Conservation (phyloP, 1,140 invertebrate genomes). For the Lepidurus packardi region DNA sequence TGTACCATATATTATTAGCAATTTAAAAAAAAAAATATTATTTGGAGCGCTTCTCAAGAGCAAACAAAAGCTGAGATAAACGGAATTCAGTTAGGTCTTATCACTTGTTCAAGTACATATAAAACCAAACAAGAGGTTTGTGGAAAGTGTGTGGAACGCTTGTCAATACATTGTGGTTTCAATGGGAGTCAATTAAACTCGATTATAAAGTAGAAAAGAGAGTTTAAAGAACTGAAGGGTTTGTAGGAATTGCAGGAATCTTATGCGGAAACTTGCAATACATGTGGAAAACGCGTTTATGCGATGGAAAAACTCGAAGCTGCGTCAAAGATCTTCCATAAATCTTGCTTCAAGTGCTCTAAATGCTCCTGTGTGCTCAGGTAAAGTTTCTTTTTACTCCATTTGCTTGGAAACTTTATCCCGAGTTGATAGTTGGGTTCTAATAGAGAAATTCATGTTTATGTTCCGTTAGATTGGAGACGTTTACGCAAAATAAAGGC, state of each 20-base stretch:
- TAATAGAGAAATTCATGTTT: neutral
- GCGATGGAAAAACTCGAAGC: conserved; percentile 73
- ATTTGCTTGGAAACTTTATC: conserved; percentile 35
- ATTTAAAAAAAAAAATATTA: too few relatives aligned
- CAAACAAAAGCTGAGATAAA: neutral
- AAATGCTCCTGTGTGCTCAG: conserved; percentile 69
- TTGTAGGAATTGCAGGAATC: conserved; percentile 51
- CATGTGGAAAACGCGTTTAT: conserved; percentile 68
- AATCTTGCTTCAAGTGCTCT: conserved; percentile 70
- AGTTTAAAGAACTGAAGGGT: neutral
- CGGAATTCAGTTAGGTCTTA: neutral
- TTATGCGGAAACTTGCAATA: conserved; percentile 59
- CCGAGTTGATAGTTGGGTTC: conserved; percentile 14
- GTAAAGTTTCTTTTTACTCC: conserved; percentile 47
- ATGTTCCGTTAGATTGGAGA: conserved; percentile 60
- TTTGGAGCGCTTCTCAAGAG: neutral
- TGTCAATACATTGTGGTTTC: conserved; percentile 11
- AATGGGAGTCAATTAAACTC: neutral
- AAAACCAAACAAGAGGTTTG: neutral
- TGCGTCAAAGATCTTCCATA: conserved; percentile 67
- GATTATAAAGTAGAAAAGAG: neutral
- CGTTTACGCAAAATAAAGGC: conserved; percentile 67
- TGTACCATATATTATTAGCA: neutral
- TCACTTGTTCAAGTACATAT: neutral
- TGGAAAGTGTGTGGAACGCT: conserved; percentile 1